These are phyloP conservation scores for human (Homo sapiens) DNA, from an alignment of 2,113 vertebrate genomes.

Conservation along the genomic window DNA sequence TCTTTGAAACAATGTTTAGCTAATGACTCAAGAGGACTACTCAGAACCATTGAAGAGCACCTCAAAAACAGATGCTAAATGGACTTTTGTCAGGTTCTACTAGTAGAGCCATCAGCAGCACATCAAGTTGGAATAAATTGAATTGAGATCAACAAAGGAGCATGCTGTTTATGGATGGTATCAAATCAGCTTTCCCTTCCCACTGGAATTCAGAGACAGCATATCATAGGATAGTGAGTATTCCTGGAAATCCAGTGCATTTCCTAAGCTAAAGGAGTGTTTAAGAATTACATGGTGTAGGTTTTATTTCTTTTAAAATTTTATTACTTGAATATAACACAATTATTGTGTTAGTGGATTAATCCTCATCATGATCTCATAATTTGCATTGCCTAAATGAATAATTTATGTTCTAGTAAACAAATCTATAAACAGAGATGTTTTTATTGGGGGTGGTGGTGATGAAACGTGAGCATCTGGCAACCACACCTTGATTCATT, in stretches of 20 bases:
- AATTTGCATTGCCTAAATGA: conserved; percentile 12
- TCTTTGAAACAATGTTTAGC: conserved; percentile 66
- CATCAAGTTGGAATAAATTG: conserved; percentile 40
- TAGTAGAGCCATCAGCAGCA: neutral
- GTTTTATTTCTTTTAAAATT: neutral
- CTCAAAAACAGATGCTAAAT: conserved; percentile 65
- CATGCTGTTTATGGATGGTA: neutral
- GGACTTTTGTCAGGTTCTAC: conserved; percentile 56
- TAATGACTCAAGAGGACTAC: conserved; percentile 66
- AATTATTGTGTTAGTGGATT: neutral
- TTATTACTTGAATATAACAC: neutral
- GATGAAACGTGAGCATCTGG: conserved; percentile 79
- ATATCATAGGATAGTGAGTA: neutral
- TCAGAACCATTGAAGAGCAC: conserved; percentile 21
- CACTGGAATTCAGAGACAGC: neutral
- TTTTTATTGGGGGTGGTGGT: conserved; percentile 37
- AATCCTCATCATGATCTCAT: conserved; percentile 5
- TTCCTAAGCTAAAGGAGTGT: neutral
- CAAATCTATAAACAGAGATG: conserved; percentile 51
- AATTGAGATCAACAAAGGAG: conserved; percentile 51
- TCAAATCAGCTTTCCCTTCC: neutral
- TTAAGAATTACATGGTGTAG: neutral
- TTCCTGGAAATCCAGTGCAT: neutral
- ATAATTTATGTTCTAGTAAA: conserved; percentile 53
- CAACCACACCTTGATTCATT: conserved; percentile 86